Conservation (phyloP, 1,140 invertebrate species). For the Lucilia sericata region DNA sequence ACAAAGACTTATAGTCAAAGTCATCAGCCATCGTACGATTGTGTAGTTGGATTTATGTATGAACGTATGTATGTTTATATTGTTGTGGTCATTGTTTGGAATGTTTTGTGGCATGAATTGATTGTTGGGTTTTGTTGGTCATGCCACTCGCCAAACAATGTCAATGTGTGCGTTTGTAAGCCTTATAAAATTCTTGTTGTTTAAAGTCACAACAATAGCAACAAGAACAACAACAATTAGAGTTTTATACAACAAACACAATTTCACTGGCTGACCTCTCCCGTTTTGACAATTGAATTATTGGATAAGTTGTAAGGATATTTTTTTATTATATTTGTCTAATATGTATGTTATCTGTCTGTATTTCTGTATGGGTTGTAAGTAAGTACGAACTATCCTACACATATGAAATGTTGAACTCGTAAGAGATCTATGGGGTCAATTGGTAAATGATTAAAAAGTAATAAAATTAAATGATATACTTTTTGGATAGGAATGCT, state of each 20-base stretch:
- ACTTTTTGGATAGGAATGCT: too few relatives aligned
- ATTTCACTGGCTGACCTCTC: constrained; percentile 22
- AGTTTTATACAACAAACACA: not conserved
- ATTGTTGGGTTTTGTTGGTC: not conserved
- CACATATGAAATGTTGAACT: too few relatives aligned
- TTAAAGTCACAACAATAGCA: constrained; percentile 31
- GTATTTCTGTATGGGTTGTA: too few relatives aligned
- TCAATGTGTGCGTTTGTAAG: too few relatives aligned
- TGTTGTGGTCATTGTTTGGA: not conserved
- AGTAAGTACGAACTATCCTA: too few relatives aligned
- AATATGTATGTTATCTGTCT: too few relatives aligned
- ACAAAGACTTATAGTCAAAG: too few relatives aligned
- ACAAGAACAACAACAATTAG: constrained; percentile 14
- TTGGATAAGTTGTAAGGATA: constrained; percentile 23
- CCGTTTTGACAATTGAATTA: constrained; percentile 31
- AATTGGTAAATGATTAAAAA: too few relatives aligned
- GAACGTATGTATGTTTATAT: not conserved
- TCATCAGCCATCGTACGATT: not conserved
- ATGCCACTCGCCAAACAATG: not conserved
- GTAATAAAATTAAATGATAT: too few relatives aligned
- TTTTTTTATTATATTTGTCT: not conserved
- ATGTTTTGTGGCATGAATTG: not conserved
- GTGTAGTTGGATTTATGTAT: not conserved
- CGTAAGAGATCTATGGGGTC: too few relatives aligned
- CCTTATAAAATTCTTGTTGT: not conserved